phyloP scores from a whole-genome alignment of 2,113 vertebrate genomes.

The Echinops telfairi region DNA sequence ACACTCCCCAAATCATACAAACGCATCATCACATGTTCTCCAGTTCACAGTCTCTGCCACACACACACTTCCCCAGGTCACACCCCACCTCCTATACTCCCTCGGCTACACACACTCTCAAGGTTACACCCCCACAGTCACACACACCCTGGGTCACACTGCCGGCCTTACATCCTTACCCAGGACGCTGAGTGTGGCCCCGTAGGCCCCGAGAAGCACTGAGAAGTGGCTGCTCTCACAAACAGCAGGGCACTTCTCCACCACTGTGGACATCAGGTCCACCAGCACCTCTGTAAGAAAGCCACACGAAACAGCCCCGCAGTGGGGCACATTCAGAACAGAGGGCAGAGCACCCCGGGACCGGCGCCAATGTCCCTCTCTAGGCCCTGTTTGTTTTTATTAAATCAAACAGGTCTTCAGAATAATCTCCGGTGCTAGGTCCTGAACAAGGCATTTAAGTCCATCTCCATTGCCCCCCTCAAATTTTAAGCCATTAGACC shows the following conservation, averaged over 20 bases:
- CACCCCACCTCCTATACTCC: too few relatives aligned
- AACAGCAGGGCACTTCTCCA: slow-evolving; percentile 89
- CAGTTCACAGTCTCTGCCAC: too few relatives aligned
- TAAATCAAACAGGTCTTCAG: background rate
- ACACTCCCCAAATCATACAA: too few relatives aligned
- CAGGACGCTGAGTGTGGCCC: slow-evolving; percentile 90
- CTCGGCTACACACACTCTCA: background rate
- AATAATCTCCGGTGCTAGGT: background rate
- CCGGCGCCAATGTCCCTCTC: background rate
- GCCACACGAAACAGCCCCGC: fast-evolving
- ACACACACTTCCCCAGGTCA: too few relatives aligned
- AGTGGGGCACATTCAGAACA: fast-evolving
- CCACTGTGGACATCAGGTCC: slow-evolving; percentile 90
- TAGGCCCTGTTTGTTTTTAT: background rate
- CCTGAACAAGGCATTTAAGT: background rate
- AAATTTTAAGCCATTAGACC: background rate
- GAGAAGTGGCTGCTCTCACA: slow-evolving; percentile 93
- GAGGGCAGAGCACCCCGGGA: too few relatives aligned
- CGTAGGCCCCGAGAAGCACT: slow-evolving; percentile 94
- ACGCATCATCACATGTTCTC: background rate
- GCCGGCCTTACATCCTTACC: slow-evolving; percentile 86
- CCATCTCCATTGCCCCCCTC: too few relatives aligned
- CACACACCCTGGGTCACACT: background rate
- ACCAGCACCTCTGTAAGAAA: slow-evolving; percentile 90
- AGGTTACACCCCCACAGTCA: background rate